These are phyloP conservation scores for Camponotus vicinus DNA, from an alignment of 1,140 invertebrate species.

Conservation along the genomic window DNA sequence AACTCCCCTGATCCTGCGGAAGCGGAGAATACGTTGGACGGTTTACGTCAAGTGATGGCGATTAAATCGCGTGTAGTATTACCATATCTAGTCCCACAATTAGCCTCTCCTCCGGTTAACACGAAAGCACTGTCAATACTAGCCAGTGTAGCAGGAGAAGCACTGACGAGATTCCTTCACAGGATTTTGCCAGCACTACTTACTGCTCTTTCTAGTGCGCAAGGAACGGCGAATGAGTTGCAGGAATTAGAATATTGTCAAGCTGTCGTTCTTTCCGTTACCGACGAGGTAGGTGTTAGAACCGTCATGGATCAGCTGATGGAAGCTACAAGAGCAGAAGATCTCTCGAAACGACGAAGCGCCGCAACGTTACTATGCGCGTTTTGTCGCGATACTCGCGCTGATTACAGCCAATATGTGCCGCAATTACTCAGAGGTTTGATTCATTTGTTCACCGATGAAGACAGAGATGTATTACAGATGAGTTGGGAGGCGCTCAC, in stretches of 20 bases:
- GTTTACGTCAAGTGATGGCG: constrained; percentile 98
- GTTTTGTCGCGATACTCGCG: constrained; percentile 95
- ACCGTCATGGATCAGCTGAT: constrained; percentile 97
- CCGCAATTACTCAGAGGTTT: constrained; percentile 95
- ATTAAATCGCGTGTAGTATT: constrained; percentile 98
- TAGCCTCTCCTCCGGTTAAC: constrained; percentile 95
- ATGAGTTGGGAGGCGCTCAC: constrained; percentile 96
- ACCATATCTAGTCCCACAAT: constrained; percentile 97
- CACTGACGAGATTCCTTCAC: constrained; percentile 95
- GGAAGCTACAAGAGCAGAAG: constrained; percentile 90
- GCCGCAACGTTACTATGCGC: constrained; percentile 95
- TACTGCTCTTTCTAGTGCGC: constrained; percentile 90
- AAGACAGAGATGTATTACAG: constrained; percentile 93
- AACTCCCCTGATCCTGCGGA: constrained; percentile 91
- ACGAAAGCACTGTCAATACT: constrained; percentile 97
- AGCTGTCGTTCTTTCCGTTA: constrained; percentile 95
- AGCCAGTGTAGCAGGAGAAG: constrained; percentile 96
- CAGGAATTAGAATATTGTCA: constrained; percentile 97
- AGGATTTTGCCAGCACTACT: constrained; percentile 97
- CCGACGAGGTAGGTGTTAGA: constrained; percentile 94
- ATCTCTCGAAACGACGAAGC: constrained; percentile 90
- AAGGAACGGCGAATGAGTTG: constrained; percentile 90
- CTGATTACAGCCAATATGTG: constrained; percentile 95
- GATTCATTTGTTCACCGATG: constrained; percentile 94
- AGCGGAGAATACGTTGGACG: constrained; percentile 96